Base-by-base conservation (phyloP, 2,113 vertebrate genomes). In the Motacilla alba region DNA sequence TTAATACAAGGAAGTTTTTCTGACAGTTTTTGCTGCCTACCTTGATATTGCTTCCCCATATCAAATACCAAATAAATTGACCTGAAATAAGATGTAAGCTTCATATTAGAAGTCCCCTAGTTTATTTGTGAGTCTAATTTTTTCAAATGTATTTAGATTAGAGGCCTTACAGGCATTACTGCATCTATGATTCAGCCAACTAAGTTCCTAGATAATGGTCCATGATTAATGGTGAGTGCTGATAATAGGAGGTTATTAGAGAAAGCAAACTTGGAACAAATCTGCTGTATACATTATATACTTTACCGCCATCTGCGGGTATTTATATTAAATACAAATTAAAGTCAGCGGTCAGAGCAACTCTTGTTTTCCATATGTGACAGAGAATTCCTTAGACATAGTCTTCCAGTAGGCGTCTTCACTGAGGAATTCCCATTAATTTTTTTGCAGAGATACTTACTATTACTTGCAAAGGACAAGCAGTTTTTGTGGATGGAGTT, bases 191-290 rank as follows among this genome's bases (percentile, higher is more conserved):
- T 75, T 87, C 85, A 69, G 80, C 80, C 95, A 96, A 67, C 55
- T 95, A 89, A 91, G 68, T 97, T 96, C 89, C 68, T 75, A 87
- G 87, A 94, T 96, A 96, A 97, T 96, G 90, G 89, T 52, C 75
- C 58, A 64, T 96, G 95, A 95, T 97, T 97, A 97, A 96, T 90
- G 92, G 83, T 79, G 68, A 94, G 77, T 68, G 76, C 88, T 90
- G 66, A n/a, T 94, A 94, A 89, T 90, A 83, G 63, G 81, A 95
- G 67, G 66, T 91, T 97, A 94, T 96, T 96, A 96, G 83, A 91
- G 91, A 72, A 83, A 93, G 81, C 39, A 86, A 94, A 76, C 67
- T 91, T 90, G 89, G 84, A 95, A 81, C 87, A 77, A 85, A 91
- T 68, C 81, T 87, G 63, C 60, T 70, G 41, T 88, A 83, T 94